Conservation (phyloP, 92 coral and sea anemone genomes). For the Pocillopora meandrina region DNA sequence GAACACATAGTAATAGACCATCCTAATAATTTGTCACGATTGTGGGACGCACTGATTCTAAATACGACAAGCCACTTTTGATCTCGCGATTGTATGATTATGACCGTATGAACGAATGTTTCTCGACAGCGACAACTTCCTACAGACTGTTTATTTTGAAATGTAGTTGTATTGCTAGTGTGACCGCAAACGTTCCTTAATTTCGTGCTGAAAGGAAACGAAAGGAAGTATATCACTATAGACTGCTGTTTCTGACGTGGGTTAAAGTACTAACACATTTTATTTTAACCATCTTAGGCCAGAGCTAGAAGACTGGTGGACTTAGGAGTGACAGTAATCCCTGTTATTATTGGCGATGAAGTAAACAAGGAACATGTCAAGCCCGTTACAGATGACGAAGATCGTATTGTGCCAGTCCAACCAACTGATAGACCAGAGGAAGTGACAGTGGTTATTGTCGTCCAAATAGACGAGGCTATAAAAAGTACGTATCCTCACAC, state of each 20-base stretch:
- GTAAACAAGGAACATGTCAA: constrained; percentile 52
- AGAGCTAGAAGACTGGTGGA: constrained; percentile 57
- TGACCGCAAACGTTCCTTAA: no score
- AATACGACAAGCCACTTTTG: not conserved
- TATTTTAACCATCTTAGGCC: not conserved
- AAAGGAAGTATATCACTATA: not conserved
- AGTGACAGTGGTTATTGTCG: constrained; percentile 42
- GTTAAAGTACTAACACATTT: not conserved
- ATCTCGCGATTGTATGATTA: not conserved
- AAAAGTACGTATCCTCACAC: constrained; percentile 41
- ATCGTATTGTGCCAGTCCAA: constrained; percentile 51
- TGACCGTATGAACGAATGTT: not conserved
- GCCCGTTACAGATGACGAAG: constrained; percentile 62
- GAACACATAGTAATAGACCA: no score
- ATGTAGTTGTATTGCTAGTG: no score
- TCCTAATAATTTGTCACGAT: no score
- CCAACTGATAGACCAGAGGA: constrained; percentile 51
- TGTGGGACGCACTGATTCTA: not conserved
- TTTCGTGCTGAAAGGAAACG: not conserved
- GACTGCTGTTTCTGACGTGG: no score
- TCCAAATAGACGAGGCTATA: constrained; percentile 46
- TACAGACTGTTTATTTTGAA: no score
- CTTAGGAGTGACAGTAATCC: constrained; percentile 62
- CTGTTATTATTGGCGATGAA: constrained; percentile 68
- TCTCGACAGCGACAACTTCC: no score